These are phyloP conservation scores for Drosophila siamana DNA, from an alignment of 2,888 invertebrate genomes.

Conservation along the genomic window DNA sequence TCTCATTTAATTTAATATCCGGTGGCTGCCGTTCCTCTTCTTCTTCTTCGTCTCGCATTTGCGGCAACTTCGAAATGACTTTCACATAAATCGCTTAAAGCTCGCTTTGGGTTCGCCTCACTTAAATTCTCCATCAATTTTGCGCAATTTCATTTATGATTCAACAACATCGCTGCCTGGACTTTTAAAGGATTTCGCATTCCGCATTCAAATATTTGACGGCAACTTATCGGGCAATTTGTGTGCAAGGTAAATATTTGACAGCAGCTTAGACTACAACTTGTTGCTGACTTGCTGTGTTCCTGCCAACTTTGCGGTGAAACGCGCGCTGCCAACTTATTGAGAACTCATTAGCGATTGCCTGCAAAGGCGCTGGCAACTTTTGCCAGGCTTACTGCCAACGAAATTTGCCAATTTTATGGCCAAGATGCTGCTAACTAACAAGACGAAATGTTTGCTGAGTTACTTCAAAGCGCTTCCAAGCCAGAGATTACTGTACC, in stretches of 20 bases:
- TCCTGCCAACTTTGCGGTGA: neutral
- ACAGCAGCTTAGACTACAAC: neutral
- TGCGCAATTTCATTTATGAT: neutral
- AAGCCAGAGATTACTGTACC: too few relatives aligned
- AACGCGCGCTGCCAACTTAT: neutral
- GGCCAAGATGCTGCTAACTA: too few relatives aligned
- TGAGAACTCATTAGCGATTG: neutral
- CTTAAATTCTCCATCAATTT: neutral
- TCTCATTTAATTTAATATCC: slow-evolving; percentile 58
- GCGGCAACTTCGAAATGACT: slow-evolving; percentile 16
- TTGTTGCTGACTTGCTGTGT: neutral
- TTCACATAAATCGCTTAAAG: slow-evolving; percentile 28
- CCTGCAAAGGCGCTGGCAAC: too few relatives aligned
- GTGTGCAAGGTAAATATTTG: neutral
- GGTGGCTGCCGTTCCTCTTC: slow-evolving; percentile 20
- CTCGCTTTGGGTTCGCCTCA: neutral
- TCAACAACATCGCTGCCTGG: too few relatives aligned
- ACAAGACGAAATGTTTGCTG: too few relatives aligned
- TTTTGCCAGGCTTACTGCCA: too few relatives aligned
- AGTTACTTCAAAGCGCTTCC: too few relatives aligned
- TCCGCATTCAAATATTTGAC: neutral
- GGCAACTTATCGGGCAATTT: neutral
- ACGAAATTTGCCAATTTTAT: too few relatives aligned
- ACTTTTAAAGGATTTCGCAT: neutral
- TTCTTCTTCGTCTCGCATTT: neutral